Percentiles rank a stretch among this genome's conserved stretches.
phyloP scores from a whole-genome alignment of 2,797 vertebrate species.

The Chelidonichthys spinosus region DNA sequence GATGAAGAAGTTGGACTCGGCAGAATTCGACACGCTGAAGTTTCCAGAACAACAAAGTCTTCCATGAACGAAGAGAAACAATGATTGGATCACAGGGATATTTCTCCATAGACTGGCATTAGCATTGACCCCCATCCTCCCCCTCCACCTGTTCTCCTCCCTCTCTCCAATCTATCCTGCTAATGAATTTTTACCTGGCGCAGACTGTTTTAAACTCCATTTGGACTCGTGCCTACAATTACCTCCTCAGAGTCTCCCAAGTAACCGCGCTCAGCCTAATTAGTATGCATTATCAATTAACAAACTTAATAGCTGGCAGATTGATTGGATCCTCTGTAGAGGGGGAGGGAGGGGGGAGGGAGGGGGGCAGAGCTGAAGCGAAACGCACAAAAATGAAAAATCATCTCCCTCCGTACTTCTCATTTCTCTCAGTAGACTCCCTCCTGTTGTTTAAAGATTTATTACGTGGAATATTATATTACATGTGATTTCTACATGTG shows the following conservation, averaged over 20 bases:
- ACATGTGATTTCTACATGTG: not conserved
- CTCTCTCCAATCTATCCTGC: slow-evolving; percentile 86
- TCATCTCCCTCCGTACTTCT: slow-evolving; percentile 88
- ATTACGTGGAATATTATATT: not conserved
- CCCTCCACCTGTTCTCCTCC: slow-evolving; percentile 72
- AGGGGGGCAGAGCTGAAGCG: slow-evolving; percentile 89
- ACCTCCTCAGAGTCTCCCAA: slow-evolving; percentile 99
- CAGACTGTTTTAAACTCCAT: slow-evolving; percentile 99
- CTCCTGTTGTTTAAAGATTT: not conserved
- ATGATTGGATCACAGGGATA: slow-evolving; percentile 71
- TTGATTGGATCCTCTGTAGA: slow-evolving; percentile 99
- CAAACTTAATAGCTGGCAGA: slow-evolving; percentile 99
- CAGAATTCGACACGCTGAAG: slow-evolving; percentile 35
- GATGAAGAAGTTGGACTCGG: slow-evolving; percentile 23
- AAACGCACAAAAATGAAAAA: slow-evolving; percentile 94
- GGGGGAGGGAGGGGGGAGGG: slow-evolving; percentile 56
- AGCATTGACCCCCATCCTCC: slow-evolving; percentile 73
- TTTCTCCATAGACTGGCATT: slow-evolving; percentile 76
- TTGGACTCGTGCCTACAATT: slow-evolving; percentile 99
- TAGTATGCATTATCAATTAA: slow-evolving; percentile 99
- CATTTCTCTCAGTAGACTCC: slow-evolving; percentile 68
- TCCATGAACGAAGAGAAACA: slow-evolving; percentile 56
- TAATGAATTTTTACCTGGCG: slow-evolving; percentile 99
- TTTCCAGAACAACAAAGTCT: slow-evolving; percentile 57
- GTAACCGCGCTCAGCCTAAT: slow-evolving; percentile 98